Base-by-base conservation (phyloP, 2,797 vertebrate species). In the Sphenopsis melanotis region DNA sequence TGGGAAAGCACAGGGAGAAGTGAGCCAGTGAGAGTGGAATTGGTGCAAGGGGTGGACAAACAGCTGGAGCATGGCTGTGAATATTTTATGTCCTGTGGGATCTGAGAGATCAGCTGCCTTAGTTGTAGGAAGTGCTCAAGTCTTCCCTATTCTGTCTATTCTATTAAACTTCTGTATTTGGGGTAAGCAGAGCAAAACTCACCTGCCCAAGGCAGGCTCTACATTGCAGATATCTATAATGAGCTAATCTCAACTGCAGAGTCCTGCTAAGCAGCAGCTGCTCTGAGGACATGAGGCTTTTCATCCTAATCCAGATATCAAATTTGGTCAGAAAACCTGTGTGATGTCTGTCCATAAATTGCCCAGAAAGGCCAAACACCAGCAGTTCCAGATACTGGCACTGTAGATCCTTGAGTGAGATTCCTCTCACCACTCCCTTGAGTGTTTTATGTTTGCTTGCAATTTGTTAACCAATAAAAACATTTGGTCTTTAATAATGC, bases 101-200 rank as follows among this genome's bases (percentile, higher is more conserved):
- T 42, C 60, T 39, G 32, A 59, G 53, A 75, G 3, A 36, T 61
- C 46, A 70, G 76, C 41, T 49, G 57, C 29, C 29, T 36, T 32
- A 29, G 53, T 32, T 49, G 41, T 29, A 70, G 74, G 39, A 78
- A 68, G 63, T 44, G 53, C 26, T 64, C 37, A 39, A 53, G 16
- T 13, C 10, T 39, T 74, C 65, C n/a, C 26, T 50, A 21, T 32
- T 87, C 41, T 68, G 18, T 12, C 21, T 49, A 32, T 70, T 63
- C 10, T 63, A 42, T 32, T 14, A 39, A 36, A 60, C 32, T 65
- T 74, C 47, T 46, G 64, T 55, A 65, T 88, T 66, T 55, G 44
- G 69, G 16, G 27, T 12, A 59, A 93, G 72, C 52, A 76, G 83
- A 91, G 74, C 37, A 52, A 69, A 94, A 74, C 53, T 80, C 56